Percentiles rank a stretch among this genome's conserved stretches.
Evolutionary conservation across 64 coral and sea anemone genomes (phyloP).

Genomic region (Actinia tenebrosa): DNA sequence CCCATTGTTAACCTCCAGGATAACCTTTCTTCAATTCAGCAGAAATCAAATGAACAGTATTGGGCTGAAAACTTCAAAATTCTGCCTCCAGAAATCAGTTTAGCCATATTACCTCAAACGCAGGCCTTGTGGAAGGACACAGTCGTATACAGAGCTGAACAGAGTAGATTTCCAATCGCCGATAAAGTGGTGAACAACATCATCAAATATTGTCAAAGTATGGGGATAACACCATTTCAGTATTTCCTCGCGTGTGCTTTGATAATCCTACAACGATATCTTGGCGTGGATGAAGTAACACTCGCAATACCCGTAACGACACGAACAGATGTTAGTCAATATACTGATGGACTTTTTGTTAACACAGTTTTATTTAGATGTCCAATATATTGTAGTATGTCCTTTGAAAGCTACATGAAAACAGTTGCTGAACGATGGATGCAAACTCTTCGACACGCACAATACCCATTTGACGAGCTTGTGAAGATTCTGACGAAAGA

Average conservation of each 20-base stretch:
- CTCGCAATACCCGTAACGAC: not conserved
- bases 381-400: not conserved
- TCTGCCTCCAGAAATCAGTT: not conserved
- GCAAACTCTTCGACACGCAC: not conserved
- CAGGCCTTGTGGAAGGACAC: not conserved
- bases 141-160: not conserved
- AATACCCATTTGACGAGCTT: not conserved
- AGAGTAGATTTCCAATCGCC: not conserved
- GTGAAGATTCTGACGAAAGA: not conserved
- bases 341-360: not conserved
- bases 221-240: constrained; percentile 1
- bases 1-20: not conserved
- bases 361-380: not conserved
- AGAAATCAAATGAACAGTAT: not conserved
- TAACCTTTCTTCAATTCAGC: not conserved
- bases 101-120: not conserved
- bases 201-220: not conserved
- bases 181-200: not conserved
- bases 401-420: not conserved
- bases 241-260: not conserved
- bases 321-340: not conserved
- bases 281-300: not conserved
- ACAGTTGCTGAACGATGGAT: not conserved
- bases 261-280: not conserved
- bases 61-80: not conserved